Base-by-base conservation (phyloP, 2,797 vertebrate genomes). In the Zonotrichia albicollis region DNA sequence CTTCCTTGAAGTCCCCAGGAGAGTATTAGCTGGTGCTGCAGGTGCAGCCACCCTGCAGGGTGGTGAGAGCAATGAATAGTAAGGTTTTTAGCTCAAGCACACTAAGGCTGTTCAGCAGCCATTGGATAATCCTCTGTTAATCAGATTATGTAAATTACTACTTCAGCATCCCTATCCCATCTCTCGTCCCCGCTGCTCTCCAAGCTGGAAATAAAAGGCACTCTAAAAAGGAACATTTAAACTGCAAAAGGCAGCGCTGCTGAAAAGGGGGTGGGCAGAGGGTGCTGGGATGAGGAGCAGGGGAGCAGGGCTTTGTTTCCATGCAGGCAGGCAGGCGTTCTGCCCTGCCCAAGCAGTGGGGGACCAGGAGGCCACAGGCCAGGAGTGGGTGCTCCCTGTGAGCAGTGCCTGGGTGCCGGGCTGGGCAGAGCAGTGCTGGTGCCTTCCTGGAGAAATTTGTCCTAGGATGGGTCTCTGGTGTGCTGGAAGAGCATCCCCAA, bases 61-160 rank as follows among this genome's bases (percentile, higher is more conserved):
- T 97, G 93, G 98, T 98, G 95, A 98, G 97, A 97, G 98, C 98
- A 97, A 99, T 99, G 99, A 99, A 99, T 99, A 99, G 98, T 97
- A 98, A 98, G 97, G 97, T 98, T 98, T 98, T 99, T 98, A 98
- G 98, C 98, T 98, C 97, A 98, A 98, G 98, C 98, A 99, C 98
- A 98, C 97, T 97, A 97, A 98, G 98, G 97, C 98, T 97, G 96
- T 98, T 98, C 98, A 98, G 98, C 98, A 98, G 98, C 98, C 97
- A 96, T 95, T 97, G 97, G 98, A 98, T 99, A 99, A 99, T 99
- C 99, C 98, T 95, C 90, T 83, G 94, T 90, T 98, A 99, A 99
- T 99, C 99, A 98, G 99, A 99, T 99, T 99, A 99, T 99, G 99
- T 98, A 99, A 99, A 99, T 99, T 98, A 98, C 97, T 98, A 98